Conservation (phyloP, 2,888 invertebrate genomes). For the Drosophila subquinaria region DNA sequence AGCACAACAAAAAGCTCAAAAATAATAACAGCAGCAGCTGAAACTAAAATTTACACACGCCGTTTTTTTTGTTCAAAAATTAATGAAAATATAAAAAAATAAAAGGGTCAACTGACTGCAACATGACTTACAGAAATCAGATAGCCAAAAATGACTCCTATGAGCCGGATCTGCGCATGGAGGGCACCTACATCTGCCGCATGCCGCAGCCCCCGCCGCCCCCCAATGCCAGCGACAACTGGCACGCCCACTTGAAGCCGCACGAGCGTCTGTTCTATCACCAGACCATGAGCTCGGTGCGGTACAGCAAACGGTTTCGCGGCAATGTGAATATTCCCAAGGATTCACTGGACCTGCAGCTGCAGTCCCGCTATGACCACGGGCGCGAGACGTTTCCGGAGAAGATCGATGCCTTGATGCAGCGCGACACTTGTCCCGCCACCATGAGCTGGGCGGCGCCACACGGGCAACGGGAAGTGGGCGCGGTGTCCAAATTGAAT, state of each 20-base stretch:
- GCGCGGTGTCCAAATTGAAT: conserved; percentile 72
- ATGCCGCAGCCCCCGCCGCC: conserved; percentile 83
- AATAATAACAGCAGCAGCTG: conserved; percentile 5
- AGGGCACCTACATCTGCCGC: conserved; percentile 85
- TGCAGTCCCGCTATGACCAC: conserved; percentile 90
- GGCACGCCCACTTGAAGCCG: conserved; percentile 84
- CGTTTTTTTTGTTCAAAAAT: conserved; percentile 11
- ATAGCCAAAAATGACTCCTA: conserved; percentile 77
- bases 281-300: conserved; percentile 87
- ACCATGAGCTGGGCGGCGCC: conserved; percentile 60
- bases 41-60: not conserved
- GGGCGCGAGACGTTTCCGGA: conserved; percentile 88
- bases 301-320: conserved; percentile 85
- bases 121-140: conserved; percentile 59
- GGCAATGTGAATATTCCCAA: conserved; percentile 86
- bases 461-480: conserved; percentile 55
- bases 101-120: too few species aligned
- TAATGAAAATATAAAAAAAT: not conserved
- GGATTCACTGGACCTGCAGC: conserved; percentile 90
- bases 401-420: conserved; percentile 88
- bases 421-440: conserved; percentile 88
- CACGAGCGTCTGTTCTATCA: conserved; percentile 86
- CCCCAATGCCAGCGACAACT: conserved; percentile 67
- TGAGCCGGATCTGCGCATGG: conserved; percentile 85
- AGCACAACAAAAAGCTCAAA: conserved; percentile 32